Conservation (phyloP, 2,888 invertebrate genomes). For the Corbicula japonica region DNA sequence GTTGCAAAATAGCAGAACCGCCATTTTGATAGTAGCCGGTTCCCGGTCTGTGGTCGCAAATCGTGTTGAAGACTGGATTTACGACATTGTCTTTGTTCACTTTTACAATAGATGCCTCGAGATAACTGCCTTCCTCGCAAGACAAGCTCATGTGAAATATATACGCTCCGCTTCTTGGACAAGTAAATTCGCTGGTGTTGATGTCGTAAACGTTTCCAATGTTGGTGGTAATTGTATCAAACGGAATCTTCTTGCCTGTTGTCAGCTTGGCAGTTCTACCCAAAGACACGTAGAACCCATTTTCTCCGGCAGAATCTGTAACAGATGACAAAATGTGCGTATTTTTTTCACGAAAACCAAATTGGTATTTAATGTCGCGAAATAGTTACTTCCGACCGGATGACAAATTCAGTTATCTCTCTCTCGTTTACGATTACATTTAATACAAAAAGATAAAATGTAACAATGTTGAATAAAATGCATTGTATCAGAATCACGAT, state of each 20-base stretch:
- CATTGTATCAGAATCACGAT: too few species aligned
- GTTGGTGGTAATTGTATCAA: slow-evolving; percentile 12
- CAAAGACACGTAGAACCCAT: slow-evolving; percentile 14
- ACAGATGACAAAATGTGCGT: background rate
- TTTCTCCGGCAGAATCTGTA: background rate
- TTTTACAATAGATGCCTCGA: slow-evolving; percentile 7
- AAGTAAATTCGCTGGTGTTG: slow-evolving; percentile 1
- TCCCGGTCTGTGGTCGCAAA: slow-evolving; percentile 25
- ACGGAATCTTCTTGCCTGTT: background rate
- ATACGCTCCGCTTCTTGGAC: slow-evolving; percentile 25
- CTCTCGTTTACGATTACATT: background rate
- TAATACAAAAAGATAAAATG: too few species aligned
- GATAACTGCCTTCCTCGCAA: slow-evolving; percentile 11
- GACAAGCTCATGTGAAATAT: slow-evolving; percentile 22
- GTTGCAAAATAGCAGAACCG: slow-evolving; percentile 14
- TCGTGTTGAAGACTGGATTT: background rate
- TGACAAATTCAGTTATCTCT: background rate
- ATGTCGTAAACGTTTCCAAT: slow-evolving; percentile 12
- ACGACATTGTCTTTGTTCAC: background rate
- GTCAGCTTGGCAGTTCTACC: background rate
- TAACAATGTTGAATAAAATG: too few species aligned
- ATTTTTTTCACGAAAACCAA: background rate
- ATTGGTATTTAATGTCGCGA: background rate
- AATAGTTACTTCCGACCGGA: background rate
- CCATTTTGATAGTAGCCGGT: slow-evolving; percentile 25